phyloP scores from a whole-genome alignment of 1,140 invertebrate species.

The Oryzaephilus surinamensis region DNA sequence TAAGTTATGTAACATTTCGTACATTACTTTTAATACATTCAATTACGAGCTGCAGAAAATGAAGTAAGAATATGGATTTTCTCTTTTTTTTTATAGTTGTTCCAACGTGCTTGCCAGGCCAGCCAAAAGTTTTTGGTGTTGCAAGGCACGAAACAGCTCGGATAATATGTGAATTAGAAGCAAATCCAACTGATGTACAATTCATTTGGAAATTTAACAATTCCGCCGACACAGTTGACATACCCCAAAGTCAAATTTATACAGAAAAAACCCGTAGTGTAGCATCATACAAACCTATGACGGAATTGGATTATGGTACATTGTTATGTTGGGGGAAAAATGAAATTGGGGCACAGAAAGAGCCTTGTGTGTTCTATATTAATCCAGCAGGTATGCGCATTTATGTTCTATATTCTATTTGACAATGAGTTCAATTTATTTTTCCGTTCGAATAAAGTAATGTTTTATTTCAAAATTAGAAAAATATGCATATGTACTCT shows the following conservation, averaged over 20 bases:
- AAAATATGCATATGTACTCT: too few relatives aligned
- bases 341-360: conserved; percentile 51
- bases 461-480: too few relatives aligned
- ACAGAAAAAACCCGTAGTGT: conserved; percentile 49
- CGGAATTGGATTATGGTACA: conserved; percentile 59
- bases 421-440: too few relatives aligned
- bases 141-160: conserved; percentile 65
- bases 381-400: conserved; percentile 59
- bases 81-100: conserved; percentile 45
- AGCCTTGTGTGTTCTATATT: conserved; percentile 60
- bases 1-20: too few relatives aligned
- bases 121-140: conserved; percentile 59
- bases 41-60: too few relatives aligned
- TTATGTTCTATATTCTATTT: too few relatives aligned
- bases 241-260: conserved; percentile 47
- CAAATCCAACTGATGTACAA: conserved; percentile 62
- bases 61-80: too few relatives aligned
- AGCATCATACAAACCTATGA: conserved; percentile 57
- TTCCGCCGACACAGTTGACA: conserved; percentile 54
- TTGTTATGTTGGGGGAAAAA: conserved; percentile 61
- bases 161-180: conserved; percentile 72
- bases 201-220: conserved; percentile 74
- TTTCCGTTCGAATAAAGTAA: too few relatives aligned
- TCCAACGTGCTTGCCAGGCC: conserved; percentile 56
- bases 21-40: too few relatives aligned